phyloP scores from a whole-genome alignment of 2,797 vertebrate species.

The Heliangelus exortis region DNA sequence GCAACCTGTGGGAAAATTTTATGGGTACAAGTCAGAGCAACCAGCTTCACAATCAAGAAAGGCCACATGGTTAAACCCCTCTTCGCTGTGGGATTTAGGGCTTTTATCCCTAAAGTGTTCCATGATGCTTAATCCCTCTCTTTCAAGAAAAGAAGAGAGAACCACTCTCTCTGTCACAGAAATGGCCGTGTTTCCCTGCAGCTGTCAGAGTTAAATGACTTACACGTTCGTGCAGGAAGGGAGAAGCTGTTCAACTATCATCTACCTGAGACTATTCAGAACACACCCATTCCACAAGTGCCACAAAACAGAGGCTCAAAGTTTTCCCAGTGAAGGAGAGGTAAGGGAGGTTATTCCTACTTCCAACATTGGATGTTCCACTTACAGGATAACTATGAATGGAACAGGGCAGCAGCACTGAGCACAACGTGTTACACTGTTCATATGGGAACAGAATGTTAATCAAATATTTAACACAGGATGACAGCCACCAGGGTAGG shows the following conservation, averaged over 20 bases:
- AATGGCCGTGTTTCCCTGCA: background rate
- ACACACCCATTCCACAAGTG: background rate
- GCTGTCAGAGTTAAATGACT: background rate
- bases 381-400: background rate
- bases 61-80: background rate
- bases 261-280: background rate
- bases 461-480: background rate
- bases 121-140: background rate
- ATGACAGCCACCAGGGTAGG: background rate
- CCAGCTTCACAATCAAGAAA: background rate
- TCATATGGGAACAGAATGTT: background rate
- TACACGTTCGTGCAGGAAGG: accelerated
- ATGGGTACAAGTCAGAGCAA: background rate
- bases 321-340: background rate
- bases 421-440: background rate
- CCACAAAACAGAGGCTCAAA: background rate
- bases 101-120: background rate
- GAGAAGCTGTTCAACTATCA: background rate
- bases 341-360: background rate
- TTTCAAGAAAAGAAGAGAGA: background rate
- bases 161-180: background rate
- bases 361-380: background rate
- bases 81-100: background rate
- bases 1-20: accelerated
- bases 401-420: background rate